Evolutionary conservation across 2,113 vertebrate species (phyloP).

Genomic region (Litocranius walleri): DNA sequence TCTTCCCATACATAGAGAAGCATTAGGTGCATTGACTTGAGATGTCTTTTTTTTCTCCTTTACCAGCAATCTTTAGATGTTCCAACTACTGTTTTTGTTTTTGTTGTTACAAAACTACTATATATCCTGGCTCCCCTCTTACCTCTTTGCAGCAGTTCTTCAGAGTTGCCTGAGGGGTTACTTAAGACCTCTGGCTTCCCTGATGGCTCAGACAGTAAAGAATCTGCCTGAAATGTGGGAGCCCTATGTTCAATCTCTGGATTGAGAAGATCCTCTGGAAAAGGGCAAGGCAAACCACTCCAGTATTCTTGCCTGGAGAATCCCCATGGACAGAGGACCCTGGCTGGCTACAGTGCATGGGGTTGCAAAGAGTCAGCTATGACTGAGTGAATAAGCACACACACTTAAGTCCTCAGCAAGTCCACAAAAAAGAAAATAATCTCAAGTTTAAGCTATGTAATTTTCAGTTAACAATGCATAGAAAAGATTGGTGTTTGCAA

Average conservation of each 20-base stretch:
- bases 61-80: neutral
- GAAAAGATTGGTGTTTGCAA: neutral
- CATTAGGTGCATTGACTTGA: neutral
- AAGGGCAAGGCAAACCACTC: neutral
- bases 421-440: neutral
- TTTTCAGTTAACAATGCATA: neutral
- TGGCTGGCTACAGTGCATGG: too few species aligned
- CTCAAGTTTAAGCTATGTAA: neutral
- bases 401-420: neutral
- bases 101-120: neutral
- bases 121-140: neutral
- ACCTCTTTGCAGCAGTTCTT: neutral
- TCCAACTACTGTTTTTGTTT: neutral
- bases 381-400: neutral
- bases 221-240: neutral
- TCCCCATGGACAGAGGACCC: too few species aligned
- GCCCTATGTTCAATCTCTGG: neutral
- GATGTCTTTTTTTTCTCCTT: neutral
- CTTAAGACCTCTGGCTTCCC: neutral
- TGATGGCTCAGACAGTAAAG: neutral
- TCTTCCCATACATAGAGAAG: neutral
- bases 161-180: neutral
- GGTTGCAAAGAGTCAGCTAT: neutral
- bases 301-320: too few species aligned
- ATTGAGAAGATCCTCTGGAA: neutral